Evolutionary conservation across 37 sponge, comb jelly and placozoan species (phyloP), one percentile per base, ranked within the genome.

Genomic region (Hormiphora californensis): DNA sequence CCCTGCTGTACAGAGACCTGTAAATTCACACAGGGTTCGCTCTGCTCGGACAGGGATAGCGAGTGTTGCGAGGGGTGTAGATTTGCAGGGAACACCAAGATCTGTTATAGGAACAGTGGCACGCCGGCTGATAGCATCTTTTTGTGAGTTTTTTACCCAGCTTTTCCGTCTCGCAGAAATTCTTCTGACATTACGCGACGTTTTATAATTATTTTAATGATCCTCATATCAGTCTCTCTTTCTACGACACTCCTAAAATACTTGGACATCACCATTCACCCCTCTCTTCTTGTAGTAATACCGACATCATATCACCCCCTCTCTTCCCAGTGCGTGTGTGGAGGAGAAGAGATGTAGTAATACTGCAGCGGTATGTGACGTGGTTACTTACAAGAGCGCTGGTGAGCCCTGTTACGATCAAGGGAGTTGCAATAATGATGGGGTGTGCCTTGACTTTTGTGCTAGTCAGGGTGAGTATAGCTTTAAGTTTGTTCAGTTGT

Each of bases 1-100:
- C 46, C 12, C n/a, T 73, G 81, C 81, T 73, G 81, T 46, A 73
- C 81, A 0, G 81, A 73, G 36, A 33, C 35, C 46, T 73, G 81
- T 21, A 73, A 27, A 1, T 73, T 73, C 38, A 27, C 36, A 4
- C 15, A n/a, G 12, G 81, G 81, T 1, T 39, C 81, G 4, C 46
- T 73, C 46, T 73, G 81, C 44, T 73, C 81, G 1, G 81, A 73
- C 38, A 43, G 23, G 46, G 43, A 73, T 28, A 73, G 46, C 25
- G 46, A 73, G 4, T 73, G 81, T 40, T 73, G 81, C 43, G 81
- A 8, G 12, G 23, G 25, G 5, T 73, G 81, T 17, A 21, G 12
- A 7, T 41, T 73, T 73, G 81, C 81, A 19, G 81, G 81, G 9
- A 41, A 43, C 4, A 15, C 32, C 5, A n/a, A 40, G 1, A 46